Evolutionary conservation across 2,797 vertebrate genomes (phyloP), one percentile per base, ranked within the genome.

Genomic region (Chelidonichthys spinosus): DNA sequence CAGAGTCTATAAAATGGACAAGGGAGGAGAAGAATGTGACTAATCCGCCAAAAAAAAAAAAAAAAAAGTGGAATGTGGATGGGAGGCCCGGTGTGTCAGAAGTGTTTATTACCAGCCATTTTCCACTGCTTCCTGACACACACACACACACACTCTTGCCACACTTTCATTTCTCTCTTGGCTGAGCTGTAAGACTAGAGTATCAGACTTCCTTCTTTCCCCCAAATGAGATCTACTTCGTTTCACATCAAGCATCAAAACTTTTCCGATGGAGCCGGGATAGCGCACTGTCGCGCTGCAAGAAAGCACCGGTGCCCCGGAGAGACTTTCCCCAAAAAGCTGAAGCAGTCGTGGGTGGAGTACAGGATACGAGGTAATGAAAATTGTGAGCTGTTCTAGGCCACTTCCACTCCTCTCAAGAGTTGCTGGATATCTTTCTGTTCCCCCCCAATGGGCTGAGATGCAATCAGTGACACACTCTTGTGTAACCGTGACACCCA

Each of bases 81-180:
- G 79, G 76, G 84, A 89, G 84, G 83, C 62, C 69, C 47, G 11
- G 80, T 86, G 82, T 89, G 87, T 88, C 83, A 87, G 76, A 85
- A 90, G 87, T 91, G 91, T 90, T 92, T 92, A 91, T 91, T 92
- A 91, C 82, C 80, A 89, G 78, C 84, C 83, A 84, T 90, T 91
- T 92, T 89, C 84, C 85, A 82, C 78, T 74, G 77, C 76, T 73
- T 86, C 75, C 74, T 74, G 75, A 87, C 72, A 72, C 74, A 67
- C 72, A 72, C 63, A 25, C 80, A 44, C 65, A 33, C 50, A 62
- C 62, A 59, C 73, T 70, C 42, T 33, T 25, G 44, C 58, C 56
- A 66, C 79, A 84, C 84, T 89, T 84, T 86, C 83, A 92, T 88
- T 89, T 89, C 83, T 92, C 86, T 92, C 89, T 82, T 87, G 91